Conservation (phyloP, 1,140 invertebrate species). For the Phthorimaea operculella region DNA sequence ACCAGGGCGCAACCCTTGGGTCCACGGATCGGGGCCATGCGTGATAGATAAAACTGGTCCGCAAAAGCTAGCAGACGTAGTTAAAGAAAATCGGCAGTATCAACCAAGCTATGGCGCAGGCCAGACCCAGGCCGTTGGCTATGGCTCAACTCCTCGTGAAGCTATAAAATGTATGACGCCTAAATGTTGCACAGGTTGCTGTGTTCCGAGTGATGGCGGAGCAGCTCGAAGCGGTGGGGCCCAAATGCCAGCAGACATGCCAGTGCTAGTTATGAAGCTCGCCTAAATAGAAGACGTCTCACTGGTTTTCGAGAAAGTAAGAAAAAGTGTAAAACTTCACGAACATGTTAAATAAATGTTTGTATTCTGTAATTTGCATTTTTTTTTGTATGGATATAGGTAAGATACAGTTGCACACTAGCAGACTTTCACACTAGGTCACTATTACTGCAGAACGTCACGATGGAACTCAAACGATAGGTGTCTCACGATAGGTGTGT, state of each 20-base stretch:
- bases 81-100: no score
- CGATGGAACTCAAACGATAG: no score
- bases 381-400: no score
- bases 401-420: no score
- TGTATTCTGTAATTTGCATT: no score
- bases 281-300: constrained; percentile 24
- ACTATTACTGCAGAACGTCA: no score
- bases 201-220: constrained; percentile 21
- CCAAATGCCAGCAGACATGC: constrained; percentile 22
- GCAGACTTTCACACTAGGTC: no score
- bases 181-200: constrained; percentile 48
- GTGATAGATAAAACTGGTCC: constrained; percentile 3
- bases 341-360: constrained; percentile 13
- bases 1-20: constrained; percentile 27
- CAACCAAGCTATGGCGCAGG: no score
- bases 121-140: not conserved
- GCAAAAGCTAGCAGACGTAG: not conserved
- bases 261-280: constrained; percentile 53
- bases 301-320: constrained; percentile 24
- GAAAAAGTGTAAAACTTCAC: constrained; percentile 34
- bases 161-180: constrained; percentile 32
- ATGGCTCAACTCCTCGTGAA: not conserved
- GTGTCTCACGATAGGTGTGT: no score
- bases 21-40: constrained; percentile 16
- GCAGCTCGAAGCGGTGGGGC: constrained; percentile 19